Evolutionary conservation across 2,888 invertebrate species (phyloP).

Genomic region (Rotaria macrura): DNA sequence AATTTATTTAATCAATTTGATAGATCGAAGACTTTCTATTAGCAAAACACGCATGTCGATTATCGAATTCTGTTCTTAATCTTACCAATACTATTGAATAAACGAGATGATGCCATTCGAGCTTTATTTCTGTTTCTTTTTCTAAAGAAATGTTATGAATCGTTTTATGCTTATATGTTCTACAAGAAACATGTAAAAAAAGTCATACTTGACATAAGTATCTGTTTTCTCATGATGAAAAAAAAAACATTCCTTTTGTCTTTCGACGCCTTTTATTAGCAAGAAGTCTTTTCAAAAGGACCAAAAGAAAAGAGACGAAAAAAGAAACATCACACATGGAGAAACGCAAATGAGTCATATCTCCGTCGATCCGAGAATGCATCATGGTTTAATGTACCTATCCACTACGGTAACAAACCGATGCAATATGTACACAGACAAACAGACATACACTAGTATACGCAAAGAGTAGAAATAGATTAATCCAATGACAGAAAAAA

Average conservation of each 20-base stretch:
- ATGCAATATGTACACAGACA: slow-evolving; percentile 12
- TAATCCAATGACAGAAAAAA: neutral
- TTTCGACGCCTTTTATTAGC: neutral
- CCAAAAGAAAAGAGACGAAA: neutral
- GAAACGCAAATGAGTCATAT: neutral
- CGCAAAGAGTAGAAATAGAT: neutral
- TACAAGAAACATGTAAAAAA: neutral
- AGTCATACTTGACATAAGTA: neutral
- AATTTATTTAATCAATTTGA: neutral
- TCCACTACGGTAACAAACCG: slow-evolving; percentile 4
- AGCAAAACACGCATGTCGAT: neutral
- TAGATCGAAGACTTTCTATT: too few species aligned
- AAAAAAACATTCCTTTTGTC: neutral
- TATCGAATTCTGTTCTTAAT: neutral
- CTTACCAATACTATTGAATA: neutral
- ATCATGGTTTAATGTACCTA: neutral
- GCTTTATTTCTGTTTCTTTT: too few species aligned
- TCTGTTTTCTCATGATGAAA: neutral
- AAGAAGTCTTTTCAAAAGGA: neutral
- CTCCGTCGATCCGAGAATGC: slow-evolving; percentile 12
- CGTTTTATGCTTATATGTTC: neutral
- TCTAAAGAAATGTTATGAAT: too few species aligned
- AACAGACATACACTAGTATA: neutral
- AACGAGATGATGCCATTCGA: neutral
- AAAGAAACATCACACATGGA: neutral